These are phyloP conservation scores for Charadrius vociferus DNA, from an alignment of 2,113 vertebrate species.

Conservation along the genomic window DNA sequence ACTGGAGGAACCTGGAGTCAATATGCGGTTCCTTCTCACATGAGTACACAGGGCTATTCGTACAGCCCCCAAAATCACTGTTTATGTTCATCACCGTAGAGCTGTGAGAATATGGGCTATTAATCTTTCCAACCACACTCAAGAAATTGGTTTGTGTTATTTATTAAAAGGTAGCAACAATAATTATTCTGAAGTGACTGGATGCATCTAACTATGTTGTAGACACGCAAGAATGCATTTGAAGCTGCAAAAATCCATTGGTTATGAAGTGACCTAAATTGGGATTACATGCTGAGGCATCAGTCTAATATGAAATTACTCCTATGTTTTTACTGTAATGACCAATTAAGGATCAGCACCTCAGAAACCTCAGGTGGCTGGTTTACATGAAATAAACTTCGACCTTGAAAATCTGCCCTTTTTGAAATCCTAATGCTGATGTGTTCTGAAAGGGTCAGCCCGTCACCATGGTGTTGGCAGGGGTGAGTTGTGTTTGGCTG, in stretches of 20 bases:
- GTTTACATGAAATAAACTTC: not conserved
- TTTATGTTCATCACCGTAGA: not conserved
- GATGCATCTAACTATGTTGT: not conserved
- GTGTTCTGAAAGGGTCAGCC: slow-evolving; percentile 8
- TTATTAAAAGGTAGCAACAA: slow-evolving; percentile 20
- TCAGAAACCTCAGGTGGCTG: slow-evolving; percentile 42
- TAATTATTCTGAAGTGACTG: not conserved
- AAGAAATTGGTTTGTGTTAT: not conserved
- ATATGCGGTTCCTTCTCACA: not conserved
- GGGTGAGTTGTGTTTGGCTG: not conserved
- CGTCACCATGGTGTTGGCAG: slow-evolving; percentile 14
- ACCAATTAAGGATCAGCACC: slow-evolving; percentile 46
- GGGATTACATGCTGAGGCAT: slow-evolving; percentile 15
- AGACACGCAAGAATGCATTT: not conserved
- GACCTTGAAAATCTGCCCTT: not conserved
- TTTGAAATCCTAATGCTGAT: not conserved
- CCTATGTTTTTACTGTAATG: slow-evolving; percentile 38
- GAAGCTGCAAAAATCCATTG: slow-evolving; percentile 3
- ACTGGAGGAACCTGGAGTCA: not conserved
- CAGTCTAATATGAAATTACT: slow-evolving; percentile 13
- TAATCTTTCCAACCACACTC: not conserved
- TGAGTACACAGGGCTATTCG: not conserved
- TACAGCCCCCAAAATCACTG: not conserved
- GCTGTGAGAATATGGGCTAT: not conserved
- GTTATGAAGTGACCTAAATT: slow-evolving; percentile 17